These are phyloP conservation scores for Euleptes europaea DNA, from an alignment of 2,113 vertebrate genomes.

Conservation along the genomic window DNA sequence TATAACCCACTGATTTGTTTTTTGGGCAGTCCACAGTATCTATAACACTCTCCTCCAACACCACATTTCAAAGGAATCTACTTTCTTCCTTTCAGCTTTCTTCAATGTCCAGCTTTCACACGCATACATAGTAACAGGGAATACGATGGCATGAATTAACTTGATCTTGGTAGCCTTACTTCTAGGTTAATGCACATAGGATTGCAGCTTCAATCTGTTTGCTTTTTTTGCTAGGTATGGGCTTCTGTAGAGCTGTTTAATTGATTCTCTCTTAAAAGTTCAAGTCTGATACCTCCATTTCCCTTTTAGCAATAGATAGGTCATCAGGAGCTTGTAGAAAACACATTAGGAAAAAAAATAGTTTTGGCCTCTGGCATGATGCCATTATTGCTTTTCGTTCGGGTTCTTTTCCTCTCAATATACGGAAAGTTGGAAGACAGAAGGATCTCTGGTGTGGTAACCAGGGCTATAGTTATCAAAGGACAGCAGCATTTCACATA, in stretches of 20 bases:
- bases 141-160: too few species aligned
- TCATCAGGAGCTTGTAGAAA: neutral
- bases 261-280: neutral
- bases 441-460: neutral
- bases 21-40: too few species aligned
- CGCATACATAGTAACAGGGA: too few species aligned
- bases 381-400: neutral
- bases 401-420: neutral
- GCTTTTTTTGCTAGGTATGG: neutral
- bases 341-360: neutral
- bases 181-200: neutral
- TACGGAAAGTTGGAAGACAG: neutral
- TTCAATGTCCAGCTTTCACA: too few species aligned
- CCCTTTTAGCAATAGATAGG: neutral
- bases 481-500: neutral
- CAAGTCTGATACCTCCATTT: neutral
- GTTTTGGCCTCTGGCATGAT: neutral
- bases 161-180: too few species aligned
- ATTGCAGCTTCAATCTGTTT: neutral
- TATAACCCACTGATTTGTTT: too few species aligned
- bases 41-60: too few species aligned
- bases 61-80: too few species aligned
- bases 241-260: neutral
- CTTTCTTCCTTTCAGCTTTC: too few species aligned
- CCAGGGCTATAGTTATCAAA: neutral